Evolutionary conservation across 2,888 invertebrate genomes (phyloP).

Genomic region (Coelinius sp.): DNA sequence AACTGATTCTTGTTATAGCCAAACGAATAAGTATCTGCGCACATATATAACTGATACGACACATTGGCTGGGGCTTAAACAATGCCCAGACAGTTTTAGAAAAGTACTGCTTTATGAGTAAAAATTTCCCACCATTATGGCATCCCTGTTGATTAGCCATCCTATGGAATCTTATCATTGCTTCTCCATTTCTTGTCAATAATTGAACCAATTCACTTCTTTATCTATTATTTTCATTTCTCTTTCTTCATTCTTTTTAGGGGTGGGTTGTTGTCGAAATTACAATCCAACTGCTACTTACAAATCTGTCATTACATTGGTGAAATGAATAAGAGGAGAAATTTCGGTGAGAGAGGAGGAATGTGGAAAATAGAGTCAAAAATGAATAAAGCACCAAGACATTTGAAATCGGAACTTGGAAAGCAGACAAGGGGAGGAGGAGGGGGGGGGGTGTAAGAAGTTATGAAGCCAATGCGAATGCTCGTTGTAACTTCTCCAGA

Average conservation of each 20-base stretch:
- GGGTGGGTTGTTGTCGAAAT: neutral
- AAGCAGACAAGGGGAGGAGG: neutral
- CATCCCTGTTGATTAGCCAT: constrained; percentile 42
- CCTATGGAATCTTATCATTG: constrained; percentile 33
- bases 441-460: neutral
- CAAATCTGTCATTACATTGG: neutral
- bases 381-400: constrained; percentile 7
- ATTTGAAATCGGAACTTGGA: neutral
- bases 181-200: neutral
- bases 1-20: constrained; percentile 29
- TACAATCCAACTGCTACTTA: neutral
- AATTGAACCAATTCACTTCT: neutral
- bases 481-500: constrained; percentile 34
- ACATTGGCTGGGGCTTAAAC: constrained; percentile 47
- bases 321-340: neutral
- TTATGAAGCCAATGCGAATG: constrained; percentile 20
- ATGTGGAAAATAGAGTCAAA: neutral
- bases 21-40: constrained; percentile 21
- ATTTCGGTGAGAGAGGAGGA: neutral
- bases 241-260: neutral
- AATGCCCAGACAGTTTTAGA: constrained; percentile 41
- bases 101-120: constrained; percentile 45
- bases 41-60: constrained; percentile 35
- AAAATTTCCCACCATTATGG: constrained; percentile 46
- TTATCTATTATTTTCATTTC: neutral